Conservation (phyloP, 2,888 invertebrate species). For the Heliconius hortense region DNA sequence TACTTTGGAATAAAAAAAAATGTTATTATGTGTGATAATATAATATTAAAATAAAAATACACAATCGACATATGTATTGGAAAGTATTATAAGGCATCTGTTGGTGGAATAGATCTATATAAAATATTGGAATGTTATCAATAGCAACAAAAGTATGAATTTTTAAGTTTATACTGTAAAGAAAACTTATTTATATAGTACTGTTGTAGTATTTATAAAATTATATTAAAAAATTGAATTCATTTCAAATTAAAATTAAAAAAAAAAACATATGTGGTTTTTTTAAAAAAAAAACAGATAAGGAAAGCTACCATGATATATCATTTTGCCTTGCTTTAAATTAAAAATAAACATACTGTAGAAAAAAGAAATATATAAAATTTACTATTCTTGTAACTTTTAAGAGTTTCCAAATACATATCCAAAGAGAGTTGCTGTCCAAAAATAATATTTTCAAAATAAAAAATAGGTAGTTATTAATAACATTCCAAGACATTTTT, state of each 20-base stretch:
- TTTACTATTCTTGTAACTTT: too few relatives aligned
- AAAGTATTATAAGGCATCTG: slow-evolving; percentile 68
- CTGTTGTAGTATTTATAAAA: neutral
- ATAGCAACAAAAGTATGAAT: neutral
- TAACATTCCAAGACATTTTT: slow-evolving; percentile 12
- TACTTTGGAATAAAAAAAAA: neutral
- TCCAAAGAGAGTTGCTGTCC: neutral
- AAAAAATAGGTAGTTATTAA: slow-evolving; percentile 7
- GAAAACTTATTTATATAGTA: neutral
- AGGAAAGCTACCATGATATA: too few relatives aligned
- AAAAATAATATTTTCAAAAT: neutral
- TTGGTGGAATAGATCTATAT: slow-evolving; percentile 62
- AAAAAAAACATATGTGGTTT: neutral
- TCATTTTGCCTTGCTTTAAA: too few relatives aligned
- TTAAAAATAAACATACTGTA: too few relatives aligned
- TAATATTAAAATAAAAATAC: neutral
- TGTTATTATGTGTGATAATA: neutral
- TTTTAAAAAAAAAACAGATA: too few relatives aligned
- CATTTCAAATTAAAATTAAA: too few relatives aligned
- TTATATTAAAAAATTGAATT: neutral
- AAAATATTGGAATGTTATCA: slow-evolving; percentile 25
- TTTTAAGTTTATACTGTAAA: neutral
- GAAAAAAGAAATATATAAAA: too few relatives aligned
- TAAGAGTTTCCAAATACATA: too few relatives aligned
- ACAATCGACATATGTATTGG: slow-evolving; percentile 39